phyloP scores from a whole-genome alignment of 2,888 invertebrate species.

The Psococerastis gibbosa region DNA sequence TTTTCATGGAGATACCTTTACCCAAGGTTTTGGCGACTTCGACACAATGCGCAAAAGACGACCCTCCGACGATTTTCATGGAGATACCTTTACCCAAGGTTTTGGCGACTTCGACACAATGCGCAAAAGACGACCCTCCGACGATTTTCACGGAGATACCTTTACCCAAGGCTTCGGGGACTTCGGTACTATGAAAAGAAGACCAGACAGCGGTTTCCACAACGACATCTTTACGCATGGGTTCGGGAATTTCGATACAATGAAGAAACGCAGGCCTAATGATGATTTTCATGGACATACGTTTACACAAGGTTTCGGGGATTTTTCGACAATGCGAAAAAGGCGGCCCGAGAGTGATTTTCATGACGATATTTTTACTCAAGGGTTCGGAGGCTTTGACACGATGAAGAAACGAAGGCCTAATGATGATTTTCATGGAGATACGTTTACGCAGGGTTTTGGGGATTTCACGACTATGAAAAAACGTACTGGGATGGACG shows the following conservation, averaged over 20 bases:
- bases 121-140: slow-evolving; percentile 20
- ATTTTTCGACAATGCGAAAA: neutral
- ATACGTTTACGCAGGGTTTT: slow-evolving; percentile 36
- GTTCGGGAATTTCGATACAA: slow-evolving; percentile 18
- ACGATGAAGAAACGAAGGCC: slow-evolving; percentile 15
- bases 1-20: slow-evolving; percentile 23
- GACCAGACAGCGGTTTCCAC: slow-evolving; percentile 20
- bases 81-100: slow-evolving; percentile 22
- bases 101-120: slow-evolving; percentile 23
- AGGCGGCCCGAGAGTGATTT: slow-evolving; percentile 16
- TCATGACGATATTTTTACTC: slow-evolving; percentile 19
- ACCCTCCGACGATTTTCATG: slow-evolving; percentile 21
- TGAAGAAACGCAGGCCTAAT: slow-evolving; percentile 15
- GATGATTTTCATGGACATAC: slow-evolving; percentile 15
- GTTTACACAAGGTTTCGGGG: slow-evolving; percentile 7
- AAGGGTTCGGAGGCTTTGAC: slow-evolving; percentile 20
- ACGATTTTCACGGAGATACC: slow-evolving; percentile 22
- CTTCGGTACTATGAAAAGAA: slow-evolving; percentile 20
- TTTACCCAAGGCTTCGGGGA: slow-evolving; percentile 21
- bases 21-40: slow-evolving; percentile 22
- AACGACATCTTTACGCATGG: slow-evolving; percentile 20
- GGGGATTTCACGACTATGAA: slow-evolving; percentile 29
- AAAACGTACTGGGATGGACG: too few relatives aligned
- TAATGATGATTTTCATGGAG: slow-evolving; percentile 26
- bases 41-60: slow-evolving; percentile 22